Evolutionary conservation across 1,140 invertebrate species (phyloP).

Genomic region (Bombyx mandarina): DNA sequence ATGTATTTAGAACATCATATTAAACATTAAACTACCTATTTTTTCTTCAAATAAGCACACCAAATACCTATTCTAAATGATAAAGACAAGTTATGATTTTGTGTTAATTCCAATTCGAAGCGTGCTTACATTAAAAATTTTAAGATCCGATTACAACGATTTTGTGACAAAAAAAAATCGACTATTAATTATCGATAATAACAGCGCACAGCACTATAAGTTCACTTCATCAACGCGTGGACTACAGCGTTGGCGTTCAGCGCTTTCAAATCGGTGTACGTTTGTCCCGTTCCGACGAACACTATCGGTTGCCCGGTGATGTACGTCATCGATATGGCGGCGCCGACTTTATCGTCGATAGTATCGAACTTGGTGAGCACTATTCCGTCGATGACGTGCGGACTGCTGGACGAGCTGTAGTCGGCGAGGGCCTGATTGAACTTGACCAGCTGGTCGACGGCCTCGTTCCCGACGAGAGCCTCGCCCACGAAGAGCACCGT

Average conservation of each 20-base stretch:
- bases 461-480: slow-evolving; percentile 99
- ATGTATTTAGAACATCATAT: too few species aligned
- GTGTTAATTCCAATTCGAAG: too few species aligned
- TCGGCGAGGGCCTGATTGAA: slow-evolving; percentile 98
- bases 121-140: too few species aligned
- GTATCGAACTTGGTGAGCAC: slow-evolving; percentile 99
- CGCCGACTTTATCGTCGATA: slow-evolving; percentile 99
- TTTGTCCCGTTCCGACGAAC: slow-evolving; percentile 99
- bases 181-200: not conserved
- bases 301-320: slow-evolving; percentile 99
- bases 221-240: slow-evolving; percentile 94
- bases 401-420: slow-evolving; percentile 85
- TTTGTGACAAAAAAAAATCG: slow-evolving; percentile 4
- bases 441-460: slow-evolving; percentile 98
- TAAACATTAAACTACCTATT: too few species aligned
- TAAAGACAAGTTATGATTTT: too few species aligned
- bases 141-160: not conserved
- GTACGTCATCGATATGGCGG: slow-evolving; percentile 99
- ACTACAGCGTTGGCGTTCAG: slow-evolving; percentile 98
- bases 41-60: too few species aligned
- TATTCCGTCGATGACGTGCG: slow-evolving; percentile 97
- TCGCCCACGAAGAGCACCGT: slow-evolving; percentile 99
- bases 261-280: slow-evolving; percentile 97
- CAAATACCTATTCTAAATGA: too few species aligned
- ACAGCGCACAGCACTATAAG: slow-evolving; percentile 4